These are phyloP conservation scores for Micrastur ruficollis DNA, from an alignment of 2,797 vertebrate genomes.

Conservation along the genomic window DNA sequence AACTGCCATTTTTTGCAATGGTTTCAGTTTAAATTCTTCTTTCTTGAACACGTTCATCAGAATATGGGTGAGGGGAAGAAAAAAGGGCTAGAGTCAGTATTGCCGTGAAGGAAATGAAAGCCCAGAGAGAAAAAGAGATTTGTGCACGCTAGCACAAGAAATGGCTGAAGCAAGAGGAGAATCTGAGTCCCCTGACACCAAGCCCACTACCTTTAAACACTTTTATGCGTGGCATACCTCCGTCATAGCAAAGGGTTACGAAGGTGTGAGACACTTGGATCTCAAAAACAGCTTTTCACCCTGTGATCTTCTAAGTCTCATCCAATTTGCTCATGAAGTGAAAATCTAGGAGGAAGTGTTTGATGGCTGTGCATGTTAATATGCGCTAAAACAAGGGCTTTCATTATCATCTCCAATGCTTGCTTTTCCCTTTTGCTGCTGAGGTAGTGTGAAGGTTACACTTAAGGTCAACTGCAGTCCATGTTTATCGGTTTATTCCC, in stretches of 20 bases:
- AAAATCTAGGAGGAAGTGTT: constrained; percentile 28
- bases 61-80: neutral
- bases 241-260: neutral
- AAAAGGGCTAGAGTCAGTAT: neutral
- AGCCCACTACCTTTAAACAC: neutral
- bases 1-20: neutral
- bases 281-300: neutral
- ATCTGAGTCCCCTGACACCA: neutral
- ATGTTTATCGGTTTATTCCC: constrained; percentile 29
- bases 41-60: neutral
- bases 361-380: constrained; percentile 50
- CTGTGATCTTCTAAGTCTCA: constrained; percentile 21
- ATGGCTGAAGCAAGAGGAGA: neutral
- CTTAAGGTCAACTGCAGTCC: constrained; percentile 12
- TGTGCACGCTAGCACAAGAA: neutral
- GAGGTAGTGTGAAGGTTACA: constrained; percentile 25
- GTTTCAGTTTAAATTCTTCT: neutral
- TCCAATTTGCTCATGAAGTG: constrained; percentile 33
- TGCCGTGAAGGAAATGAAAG: neutral
- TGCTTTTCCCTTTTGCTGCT: constrained; percentile 18
- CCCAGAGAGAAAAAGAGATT: neutral
- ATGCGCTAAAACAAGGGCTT: constrained; percentile 11
- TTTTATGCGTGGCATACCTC: neutral
- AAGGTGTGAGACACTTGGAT: neutral
- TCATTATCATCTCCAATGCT: neutral